Percentiles rank a stretch among this genome's conserved stretches.
These are phyloP conservation scores for Mobula birostris DNA, from an alignment of 2,113 vertebrate species.

Conservation along the genomic window DNA sequence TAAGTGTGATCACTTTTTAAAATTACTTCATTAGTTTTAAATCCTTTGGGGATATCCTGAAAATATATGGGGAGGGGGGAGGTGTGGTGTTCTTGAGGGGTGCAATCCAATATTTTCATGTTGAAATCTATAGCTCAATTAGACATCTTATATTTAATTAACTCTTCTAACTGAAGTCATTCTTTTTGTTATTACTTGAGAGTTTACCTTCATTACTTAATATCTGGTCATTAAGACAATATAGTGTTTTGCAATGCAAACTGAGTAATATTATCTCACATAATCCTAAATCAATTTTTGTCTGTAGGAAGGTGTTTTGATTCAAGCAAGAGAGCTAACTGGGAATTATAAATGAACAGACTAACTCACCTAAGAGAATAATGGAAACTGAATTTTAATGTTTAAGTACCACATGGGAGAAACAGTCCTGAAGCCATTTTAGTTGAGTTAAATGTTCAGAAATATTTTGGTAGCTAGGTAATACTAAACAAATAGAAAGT, in stretches of 20 bases:
- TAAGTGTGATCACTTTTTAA: too few relatives aligned
- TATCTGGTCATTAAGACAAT: background rate
- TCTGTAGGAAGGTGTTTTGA: background rate
- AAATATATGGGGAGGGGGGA: too few relatives aligned
- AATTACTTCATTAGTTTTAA: too few relatives aligned
- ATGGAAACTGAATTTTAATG: background rate
- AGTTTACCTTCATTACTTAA: background rate
- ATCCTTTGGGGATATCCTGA: too few relatives aligned
- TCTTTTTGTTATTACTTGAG: background rate
- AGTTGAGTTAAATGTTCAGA: too few relatives aligned
- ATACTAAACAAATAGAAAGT: too few relatives aligned
- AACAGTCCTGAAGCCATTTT: too few relatives aligned
- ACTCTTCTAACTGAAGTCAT: background rate
- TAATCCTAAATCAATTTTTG: background rate
- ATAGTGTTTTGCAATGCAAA: background rate
- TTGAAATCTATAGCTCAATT: too few relatives aligned
- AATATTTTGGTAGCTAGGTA: too few relatives aligned
- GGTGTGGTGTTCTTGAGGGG: too few relatives aligned
- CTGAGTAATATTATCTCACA: background rate
- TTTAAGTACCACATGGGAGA: background rate
- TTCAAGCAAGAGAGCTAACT: background rate
- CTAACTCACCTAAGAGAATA: background rate
- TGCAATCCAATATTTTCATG: too few relatives aligned
- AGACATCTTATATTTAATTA: background rate
- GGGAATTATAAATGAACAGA: background rate